Base-by-base conservation (phyloP, 2,888 invertebrate species). In the Amphiduros pacificus region DNA sequence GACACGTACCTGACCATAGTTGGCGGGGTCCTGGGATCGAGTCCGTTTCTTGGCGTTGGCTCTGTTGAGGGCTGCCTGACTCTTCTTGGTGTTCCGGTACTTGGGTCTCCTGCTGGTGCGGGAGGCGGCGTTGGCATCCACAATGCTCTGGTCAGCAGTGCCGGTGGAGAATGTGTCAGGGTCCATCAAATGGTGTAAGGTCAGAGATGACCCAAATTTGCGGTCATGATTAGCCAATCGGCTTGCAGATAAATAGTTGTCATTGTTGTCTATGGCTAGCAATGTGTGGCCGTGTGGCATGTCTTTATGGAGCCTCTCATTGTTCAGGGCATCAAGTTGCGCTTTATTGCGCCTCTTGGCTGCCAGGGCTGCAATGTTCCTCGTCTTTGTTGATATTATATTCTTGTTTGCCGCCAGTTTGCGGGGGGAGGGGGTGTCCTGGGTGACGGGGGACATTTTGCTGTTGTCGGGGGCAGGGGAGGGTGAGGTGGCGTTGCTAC, bases 341-440 rank as follows among this genome's bases (percentile, higher is more conserved):
- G 69, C 73, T 60, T 71, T 71, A 53, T 69, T 73, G 17, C 74
- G 69, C 62, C 77, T 77, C 50, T 67, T 72, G 3, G 79, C 79
- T 6, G 80, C 80, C 56, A 79, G 66, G 5, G 77, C 78, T 9
- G 77, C 77, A 40, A 80, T 80, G 67, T 69, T 77, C 52, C 80
- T 66, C 2, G 80, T 80, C 60, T 76, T 76, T 14, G 73, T 70
- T 20, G 73, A 62, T 20, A 79, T 77, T 32, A 73, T 27, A 4
- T 17, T 53, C 17, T 24, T 40, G 22, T 28, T 6, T 4, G 28
- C 31, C 17, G 14, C 27, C 14, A 5, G 5, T 20, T n/a, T 9
- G 41, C 20, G 41, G 28, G 11, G 20, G 17, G 11, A 11, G 32
- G 11, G 32, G 32, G 31, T 50, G 22, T 26, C 5, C 31, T 52